Evolutionary conservation across 2,888 invertebrate species (phyloP), one percentile per base, ranked within the genome.

Genomic region (Drosophila trichaetosa): DNA sequence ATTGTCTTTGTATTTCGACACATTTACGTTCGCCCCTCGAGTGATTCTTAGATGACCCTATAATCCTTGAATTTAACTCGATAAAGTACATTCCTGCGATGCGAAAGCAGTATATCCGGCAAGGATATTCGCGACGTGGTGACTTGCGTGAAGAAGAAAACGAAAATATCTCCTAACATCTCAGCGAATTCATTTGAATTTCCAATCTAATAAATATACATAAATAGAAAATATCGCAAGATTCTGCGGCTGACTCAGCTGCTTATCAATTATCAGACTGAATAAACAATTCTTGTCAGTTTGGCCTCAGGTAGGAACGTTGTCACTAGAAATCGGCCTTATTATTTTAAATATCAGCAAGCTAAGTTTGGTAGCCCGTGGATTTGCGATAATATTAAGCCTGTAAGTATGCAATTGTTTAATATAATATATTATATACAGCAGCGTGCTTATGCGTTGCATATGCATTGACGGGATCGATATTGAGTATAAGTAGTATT

Each of bases 321-420:
- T 11, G 21, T 2, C 4, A 24, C 24, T 13, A 24, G 1, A 4
- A 16, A 7, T 46, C 21, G 5, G 8, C 4, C 10, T 49, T 29
- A 18, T 27, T 10, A 29, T 18, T 24, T 29, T 27, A 29, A 29
- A n/a, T 6, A 31, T n/a, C 51, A n/a, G 6, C 4, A n/a, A 11
- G 29, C n/a, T 1, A 29, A 11, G 6, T 18, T 29, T 31, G n/a
- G 4, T 1, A 6, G n/a, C 29, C 11, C 10, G 2, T n/a, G 6
- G 4, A 13, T 51, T 29, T 56, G 1, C 5, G 1, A 31, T 33
- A 2, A 16, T 3, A 13, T 13, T n/a, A 33, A 10, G 16, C 61
- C 61, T 33, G 4, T 1, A 56, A 61, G 56, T 61, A 61, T 56
- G 61, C 61, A 56, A 56, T 24, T 29, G 18, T 4, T 53, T 53